Evolutionary conservation across 1,140 invertebrate genomes (phyloP), one percentile per base, ranked within the genome.

Genomic region (Delia radicum): DNA sequence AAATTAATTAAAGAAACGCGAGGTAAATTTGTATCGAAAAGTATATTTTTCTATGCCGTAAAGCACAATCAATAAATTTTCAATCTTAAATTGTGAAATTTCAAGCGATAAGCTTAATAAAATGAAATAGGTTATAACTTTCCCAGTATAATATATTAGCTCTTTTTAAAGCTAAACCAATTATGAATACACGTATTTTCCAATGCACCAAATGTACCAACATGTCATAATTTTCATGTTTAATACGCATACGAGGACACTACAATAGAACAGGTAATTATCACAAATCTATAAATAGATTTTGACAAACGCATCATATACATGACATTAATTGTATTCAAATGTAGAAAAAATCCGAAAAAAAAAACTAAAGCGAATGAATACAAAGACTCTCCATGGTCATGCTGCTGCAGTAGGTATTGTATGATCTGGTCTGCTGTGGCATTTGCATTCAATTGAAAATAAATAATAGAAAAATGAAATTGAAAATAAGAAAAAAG

Each of bases 401-500:
- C 18, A 33, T 33, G 29, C n/a, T 24, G 18, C 21, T n/a, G n/a
- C n/a, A n/a, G n/a, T n/a, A n/a, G n/a, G n/a, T n/a, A n/a, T n/a
- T n/a, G n/a, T n/a, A n/a, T n/a, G n/a, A n/a, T n/a, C n/a, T n/a
- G n/a, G n/a, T n/a, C n/a, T n/a, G n/a, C 18, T 24, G 65, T 4
- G 65, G 65, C 65, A 69, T 69, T 69, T 69, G 65, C 65, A 69
- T 69, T 67, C 28, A 31, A 31, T 29, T 33, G 31, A 69, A 69
- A 69, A 69, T 33, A 69, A 33, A 69, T 55, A 55, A 55, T 13
- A 21, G 18, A 55, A 55, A 21, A 69, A 37, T 13, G n/a, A 21
- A 69, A 18, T 69, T 6, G 65, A 37, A 33, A 69, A 33, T 69
- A 33, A 21, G 65, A 26, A 69, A 63, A 67, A 69, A 69, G 65